These are phyloP conservation scores for Drosophila meridionalis DNA, from an alignment of 2,888 invertebrate genomes.

Conservation along the genomic window DNA sequence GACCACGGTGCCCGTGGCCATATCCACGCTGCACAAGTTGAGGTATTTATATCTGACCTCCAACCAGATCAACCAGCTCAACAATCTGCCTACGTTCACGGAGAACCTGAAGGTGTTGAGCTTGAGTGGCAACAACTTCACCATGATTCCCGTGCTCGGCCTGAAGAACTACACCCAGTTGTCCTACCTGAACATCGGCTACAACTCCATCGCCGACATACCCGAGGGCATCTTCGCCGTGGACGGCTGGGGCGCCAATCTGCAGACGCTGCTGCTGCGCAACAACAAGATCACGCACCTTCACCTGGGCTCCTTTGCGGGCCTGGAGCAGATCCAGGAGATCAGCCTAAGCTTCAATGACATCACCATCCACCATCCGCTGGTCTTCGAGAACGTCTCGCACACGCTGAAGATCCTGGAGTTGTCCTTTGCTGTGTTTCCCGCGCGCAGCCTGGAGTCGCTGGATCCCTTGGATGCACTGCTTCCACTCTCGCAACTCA, in stretches of 20 bases:
- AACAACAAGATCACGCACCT: slow-evolving; percentile 93
- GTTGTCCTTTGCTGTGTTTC: slow-evolving; percentile 93
- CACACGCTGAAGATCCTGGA: slow-evolving; percentile 92
- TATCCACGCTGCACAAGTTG: slow-evolving; percentile 88
- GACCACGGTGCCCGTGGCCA: slow-evolving; percentile 89
- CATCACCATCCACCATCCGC: slow-evolving; percentile 91
- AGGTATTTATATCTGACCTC: slow-evolving; percentile 93
- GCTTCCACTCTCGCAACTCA: slow-evolving; percentile 89
- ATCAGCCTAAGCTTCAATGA: slow-evolving; percentile 96
- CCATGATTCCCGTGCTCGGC: slow-evolving; percentile 89
- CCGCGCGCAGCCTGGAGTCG: slow-evolving; percentile 84
- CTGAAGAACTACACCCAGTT: slow-evolving; percentile 90
- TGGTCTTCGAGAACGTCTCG: slow-evolving; percentile 92
- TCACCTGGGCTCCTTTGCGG: slow-evolving; percentile 90
- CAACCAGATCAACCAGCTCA: slow-evolving; percentile 89
- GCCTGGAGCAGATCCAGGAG: slow-evolving; percentile 92
- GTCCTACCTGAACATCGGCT: slow-evolving; percentile 94
- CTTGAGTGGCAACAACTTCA: slow-evolving; percentile 92
- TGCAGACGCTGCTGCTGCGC: slow-evolving; percentile 92
- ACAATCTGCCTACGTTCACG: slow-evolving; percentile 86
- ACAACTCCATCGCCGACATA: slow-evolving; percentile 93
- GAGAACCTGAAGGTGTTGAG: slow-evolving; percentile 90
- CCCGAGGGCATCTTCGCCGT: slow-evolving; percentile 90
- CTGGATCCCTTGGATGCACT: slow-evolving; percentile 91
- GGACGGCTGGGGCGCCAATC: slow-evolving; percentile 90